phyloP scores from a whole-genome alignment of 2,888 invertebrate genomes.

The Cryptocephalus moraei region DNA sequence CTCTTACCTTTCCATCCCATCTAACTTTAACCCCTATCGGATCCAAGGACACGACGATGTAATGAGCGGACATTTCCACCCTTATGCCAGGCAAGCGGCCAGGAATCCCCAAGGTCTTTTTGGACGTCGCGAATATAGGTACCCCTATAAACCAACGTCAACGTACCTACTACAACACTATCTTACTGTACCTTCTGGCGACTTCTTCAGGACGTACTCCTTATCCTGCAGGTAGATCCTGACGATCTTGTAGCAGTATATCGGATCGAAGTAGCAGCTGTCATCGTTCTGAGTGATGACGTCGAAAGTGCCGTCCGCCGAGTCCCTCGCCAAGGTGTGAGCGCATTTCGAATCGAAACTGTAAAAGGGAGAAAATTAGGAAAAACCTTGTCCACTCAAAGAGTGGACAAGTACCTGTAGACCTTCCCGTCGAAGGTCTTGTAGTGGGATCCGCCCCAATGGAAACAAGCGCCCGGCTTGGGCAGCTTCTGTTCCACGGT shows the following conservation, averaged over 20 bases:
- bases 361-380: constrained; percentile 17
- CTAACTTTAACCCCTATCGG: constrained; percentile 55
- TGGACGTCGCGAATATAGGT: constrained; percentile 22
- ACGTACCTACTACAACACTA: not conserved
- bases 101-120: constrained; percentile 52
- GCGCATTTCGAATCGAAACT: constrained; percentile 70
- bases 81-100: constrained; percentile 62
- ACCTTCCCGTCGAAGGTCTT: constrained; percentile 79
- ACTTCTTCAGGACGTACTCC: constrained; percentile 48
- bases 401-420: constrained; percentile 44
- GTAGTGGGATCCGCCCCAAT: constrained; percentile 73
- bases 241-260: constrained; percentile 43
- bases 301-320: constrained; percentile 58
- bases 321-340: constrained; percentile 63
- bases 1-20: constrained; percentile 59
- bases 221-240: constrained; percentile 61
- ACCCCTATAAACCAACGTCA: not conserved
- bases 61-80: constrained; percentile 60
- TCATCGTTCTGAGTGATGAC: constrained; percentile 48
- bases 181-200: constrained; percentile 11
- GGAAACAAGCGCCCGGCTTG: constrained; percentile 60
- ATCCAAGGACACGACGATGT: constrained; percentile 59
- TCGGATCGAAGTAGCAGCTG: constrained; percentile 42
- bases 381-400: not conserved
- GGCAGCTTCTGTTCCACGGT: constrained; percentile 35